A percentile compares a stretch with the other conserved stretches of the same genome.
Evolutionary conservation across 2,888 invertebrate genomes (phyloP).

Genomic region (Andricus quercusramuli): DNA sequence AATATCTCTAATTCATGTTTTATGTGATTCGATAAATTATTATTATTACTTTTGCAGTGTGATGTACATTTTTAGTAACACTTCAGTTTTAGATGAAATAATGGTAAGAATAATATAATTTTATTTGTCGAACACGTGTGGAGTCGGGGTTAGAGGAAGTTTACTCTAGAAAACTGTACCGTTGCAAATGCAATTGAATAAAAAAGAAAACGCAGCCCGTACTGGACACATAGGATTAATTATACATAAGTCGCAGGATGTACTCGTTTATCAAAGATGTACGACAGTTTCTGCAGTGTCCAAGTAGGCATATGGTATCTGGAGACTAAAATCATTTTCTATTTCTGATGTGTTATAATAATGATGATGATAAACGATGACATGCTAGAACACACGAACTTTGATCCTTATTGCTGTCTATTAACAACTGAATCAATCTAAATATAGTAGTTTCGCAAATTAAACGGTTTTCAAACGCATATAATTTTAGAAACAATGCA

Average conservation of each 20-base stretch:
- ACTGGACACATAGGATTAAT: constrained; percentile 7
- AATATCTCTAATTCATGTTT: no score
- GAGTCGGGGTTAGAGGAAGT: constrained; percentile 9
- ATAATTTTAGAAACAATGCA: no score
- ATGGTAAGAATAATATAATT: neutral
- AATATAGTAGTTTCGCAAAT: neutral
- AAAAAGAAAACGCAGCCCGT: neutral
- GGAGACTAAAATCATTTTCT: neutral
- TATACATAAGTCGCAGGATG: constrained; percentile 14
- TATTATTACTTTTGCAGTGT: neutral
- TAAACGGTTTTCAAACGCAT: no score
- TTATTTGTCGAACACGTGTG: neutral
- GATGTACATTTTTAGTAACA: neutral
- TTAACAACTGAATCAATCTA: neutral
- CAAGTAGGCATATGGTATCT: neutral
- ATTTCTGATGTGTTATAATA: neutral
- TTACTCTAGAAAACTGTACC: neutral
- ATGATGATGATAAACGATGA: neutral
- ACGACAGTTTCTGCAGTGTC: neutral
- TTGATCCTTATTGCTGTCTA: neutral
- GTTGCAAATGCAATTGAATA: neutral
- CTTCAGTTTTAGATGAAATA: neutral
- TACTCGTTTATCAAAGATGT: constrained; percentile 13
- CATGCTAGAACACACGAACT: neutral
- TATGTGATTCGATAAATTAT: neutral